Evolutionary conservation across 2,888 invertebrate species (phyloP).

Genomic region (Nymphalis urticae): DNA sequence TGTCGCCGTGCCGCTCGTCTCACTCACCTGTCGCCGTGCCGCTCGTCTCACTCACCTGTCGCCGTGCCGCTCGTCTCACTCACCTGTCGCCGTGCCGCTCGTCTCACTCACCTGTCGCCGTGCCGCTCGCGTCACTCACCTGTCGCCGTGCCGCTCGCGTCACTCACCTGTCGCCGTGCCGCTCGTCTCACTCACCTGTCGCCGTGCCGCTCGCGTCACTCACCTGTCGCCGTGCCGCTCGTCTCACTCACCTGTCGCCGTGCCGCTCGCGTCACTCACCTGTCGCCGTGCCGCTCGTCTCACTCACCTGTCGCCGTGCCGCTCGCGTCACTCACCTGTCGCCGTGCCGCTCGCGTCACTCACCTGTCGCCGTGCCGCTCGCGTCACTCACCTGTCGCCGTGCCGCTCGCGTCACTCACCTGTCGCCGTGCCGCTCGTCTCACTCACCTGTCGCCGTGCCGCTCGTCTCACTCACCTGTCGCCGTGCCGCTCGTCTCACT

Average conservation of each 20-base stretch:
- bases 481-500: conserved; percentile 11
- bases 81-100: conserved; percentile 53
- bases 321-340: background rate
- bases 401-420: background rate
- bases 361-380: conserved; percentile 53
- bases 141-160: background rate
- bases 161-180: background rate
- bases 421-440: background rate
- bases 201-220: conserved; percentile 10
- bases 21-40: background rate
- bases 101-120: conserved; percentile 2
- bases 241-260: conserved; percentile 2
- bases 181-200: background rate
- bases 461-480: background rate
- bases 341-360: conserved; percentile 10
- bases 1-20: background rate
- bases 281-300: background rate
- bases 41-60: background rate
- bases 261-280: background rate
- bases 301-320: background rate
- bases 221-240: conserved; percentile 53
- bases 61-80: conserved; percentile 11
- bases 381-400: conserved; percentile 35
- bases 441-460: background rate
- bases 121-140: background rate